phyloP scores from a whole-genome alignment of 2,888 invertebrate species.

The Cheilosia soror region DNA sequence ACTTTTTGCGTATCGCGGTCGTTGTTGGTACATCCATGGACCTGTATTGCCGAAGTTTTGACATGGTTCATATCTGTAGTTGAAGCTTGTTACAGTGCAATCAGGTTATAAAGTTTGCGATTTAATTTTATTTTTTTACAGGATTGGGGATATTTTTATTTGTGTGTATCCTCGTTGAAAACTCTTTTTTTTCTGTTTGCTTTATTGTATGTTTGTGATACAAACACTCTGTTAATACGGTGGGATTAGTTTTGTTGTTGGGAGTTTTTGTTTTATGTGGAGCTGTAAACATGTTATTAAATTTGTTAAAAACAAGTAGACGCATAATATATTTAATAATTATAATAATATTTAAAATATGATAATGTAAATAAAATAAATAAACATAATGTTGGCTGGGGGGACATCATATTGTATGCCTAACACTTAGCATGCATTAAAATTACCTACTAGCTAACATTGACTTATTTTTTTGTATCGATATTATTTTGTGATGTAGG shows the following conservation, averaged over 20 bases:
- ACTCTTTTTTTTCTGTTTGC: conserved; percentile 10
- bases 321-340: conserved; percentile 15
- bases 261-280: conserved; percentile 24
- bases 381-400: conserved; percentile 25
- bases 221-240: conserved; percentile 11
- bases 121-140: conserved; percentile 37
- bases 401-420: conserved; percentile 36
- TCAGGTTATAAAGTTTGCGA: conserved; percentile 47
- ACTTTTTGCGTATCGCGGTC: conserved; percentile 83
- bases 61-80: conserved; percentile 87
- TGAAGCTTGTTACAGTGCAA: conserved; percentile 75
- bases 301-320: conserved; percentile 34
- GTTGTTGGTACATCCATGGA: conserved; percentile 84
- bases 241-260: conserved; percentile 28
- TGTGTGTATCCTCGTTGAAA: conserved; percentile 27
- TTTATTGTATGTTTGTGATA: conserved; percentile 6
- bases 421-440: conserved; percentile 58
- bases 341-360: not conserved
- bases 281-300: conserved; percentile 66
- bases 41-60: conserved; percentile 92
- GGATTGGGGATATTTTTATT: conserved; percentile 30
- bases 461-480: not conserved
- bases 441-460: not conserved
- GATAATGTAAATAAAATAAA: not conserved
- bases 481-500: not conserved